phyloP scores from a whole-genome alignment of 2,113 vertebrate genomes.

The Picathartes gymnocephalus region DNA sequence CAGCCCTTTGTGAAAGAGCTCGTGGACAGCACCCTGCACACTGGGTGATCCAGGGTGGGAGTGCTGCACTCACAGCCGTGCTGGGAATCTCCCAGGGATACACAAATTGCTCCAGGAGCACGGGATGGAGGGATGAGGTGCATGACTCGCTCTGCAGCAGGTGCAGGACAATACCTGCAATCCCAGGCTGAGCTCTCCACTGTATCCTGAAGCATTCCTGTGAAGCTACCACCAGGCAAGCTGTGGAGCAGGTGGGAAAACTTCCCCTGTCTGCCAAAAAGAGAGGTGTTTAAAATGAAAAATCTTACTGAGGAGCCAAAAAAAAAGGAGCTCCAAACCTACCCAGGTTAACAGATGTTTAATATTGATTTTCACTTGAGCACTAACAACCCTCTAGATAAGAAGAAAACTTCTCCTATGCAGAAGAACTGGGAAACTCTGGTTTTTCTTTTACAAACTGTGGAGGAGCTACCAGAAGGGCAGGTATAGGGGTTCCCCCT shows the following conservation, averaged over 20 bases:
- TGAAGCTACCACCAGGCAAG: background rate
- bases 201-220: background rate
- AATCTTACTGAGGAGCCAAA: background rate
- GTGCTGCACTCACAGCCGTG: fast-evolving
- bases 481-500: background rate
- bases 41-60: background rate
- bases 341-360: background rate
- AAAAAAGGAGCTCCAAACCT: background rate
- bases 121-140: background rate
- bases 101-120: background rate
- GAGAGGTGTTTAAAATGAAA: background rate
- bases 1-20: background rate
- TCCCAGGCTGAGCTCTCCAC: background rate
- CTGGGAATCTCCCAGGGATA: background rate
- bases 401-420: background rate
- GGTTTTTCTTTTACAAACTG: background rate
- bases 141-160: background rate
- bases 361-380: background rate
- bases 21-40: background rate
- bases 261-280: background rate
- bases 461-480: background rate
- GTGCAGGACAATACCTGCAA: background rate
- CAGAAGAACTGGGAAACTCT: background rate
- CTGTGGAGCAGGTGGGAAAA: background rate
- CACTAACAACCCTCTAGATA: background rate